Conservation (phyloP, 2,113 vertebrate genomes). For the Corynorhinus townsendii region DNA sequence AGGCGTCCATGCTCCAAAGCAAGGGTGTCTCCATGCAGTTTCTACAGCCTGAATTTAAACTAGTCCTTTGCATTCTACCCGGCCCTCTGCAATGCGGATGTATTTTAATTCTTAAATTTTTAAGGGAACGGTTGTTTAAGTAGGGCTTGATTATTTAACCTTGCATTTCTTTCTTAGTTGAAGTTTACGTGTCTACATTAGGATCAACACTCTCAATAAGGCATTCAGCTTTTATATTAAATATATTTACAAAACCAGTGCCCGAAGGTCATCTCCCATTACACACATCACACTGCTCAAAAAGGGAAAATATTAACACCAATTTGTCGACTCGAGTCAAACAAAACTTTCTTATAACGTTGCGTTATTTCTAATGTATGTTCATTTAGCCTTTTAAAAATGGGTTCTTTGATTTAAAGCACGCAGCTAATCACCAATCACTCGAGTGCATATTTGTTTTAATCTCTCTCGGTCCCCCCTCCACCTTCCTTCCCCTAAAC, state of each 20-base stretch:
- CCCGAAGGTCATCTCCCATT: slow-evolving; percentile 76
- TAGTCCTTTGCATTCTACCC: slow-evolving; percentile 68
- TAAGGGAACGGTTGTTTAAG: slow-evolving; percentile 55
- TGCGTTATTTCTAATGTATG: slow-evolving; percentile 20
- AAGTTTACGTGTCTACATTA: slow-evolving; percentile 69
- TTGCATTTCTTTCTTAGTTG: slow-evolving; percentile 44
- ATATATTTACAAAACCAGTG: slow-evolving; percentile 62
- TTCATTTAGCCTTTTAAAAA: neutral
- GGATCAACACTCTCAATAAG: slow-evolving; percentile 56
- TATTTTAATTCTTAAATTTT: slow-evolving; percentile 79
- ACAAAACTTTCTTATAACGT: slow-evolving; percentile 74
- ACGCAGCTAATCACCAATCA: slow-evolving; percentile 53
- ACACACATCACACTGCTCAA: slow-evolving; percentile 15
- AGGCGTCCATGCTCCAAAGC: slow-evolving; percentile 60
- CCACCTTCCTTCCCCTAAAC: slow-evolving; percentile 62
- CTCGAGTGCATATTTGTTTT: slow-evolving; percentile 66
- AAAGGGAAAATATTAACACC: slow-evolving; percentile 46
- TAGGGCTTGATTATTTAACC: slow-evolving; percentile 50
- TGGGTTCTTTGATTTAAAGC: slow-evolving; percentile 46
- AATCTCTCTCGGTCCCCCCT: slow-evolving; percentile 60
- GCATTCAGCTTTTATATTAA: slow-evolving; percentile 72
- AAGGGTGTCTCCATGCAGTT: slow-evolving; percentile 64
- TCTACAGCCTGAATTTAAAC: slow-evolving; percentile 73
- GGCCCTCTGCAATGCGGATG: slow-evolving; percentile 84
- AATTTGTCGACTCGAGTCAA: slow-evolving; percentile 58